These are phyloP conservation scores for Masticophis lateralis DNA, from an alignment of 2,797 vertebrate species.

Conservation along the genomic window DNA sequence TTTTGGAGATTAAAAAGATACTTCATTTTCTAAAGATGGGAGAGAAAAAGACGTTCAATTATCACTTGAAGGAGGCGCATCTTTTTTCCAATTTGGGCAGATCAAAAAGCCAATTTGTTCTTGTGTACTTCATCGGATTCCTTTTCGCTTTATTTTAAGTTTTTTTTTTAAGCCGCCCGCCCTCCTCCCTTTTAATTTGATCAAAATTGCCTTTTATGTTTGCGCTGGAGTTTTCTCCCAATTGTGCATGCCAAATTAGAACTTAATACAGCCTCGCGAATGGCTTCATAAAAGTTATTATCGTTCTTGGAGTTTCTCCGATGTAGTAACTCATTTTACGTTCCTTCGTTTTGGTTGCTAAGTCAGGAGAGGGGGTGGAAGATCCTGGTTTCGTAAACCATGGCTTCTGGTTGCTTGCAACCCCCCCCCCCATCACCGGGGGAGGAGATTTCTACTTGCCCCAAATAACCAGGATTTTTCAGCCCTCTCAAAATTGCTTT, in stretches of 20 bases:
- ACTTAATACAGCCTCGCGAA: neutral
- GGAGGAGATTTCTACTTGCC: neutral
- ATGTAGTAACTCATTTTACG: neutral
- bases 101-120: constrained; percentile 7
- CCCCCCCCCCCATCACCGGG: too few species aligned
- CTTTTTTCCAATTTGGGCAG: neutral
- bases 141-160: neutral
- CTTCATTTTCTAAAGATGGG: constrained; percentile 15
- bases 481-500: neutral
- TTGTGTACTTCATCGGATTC: neutral
- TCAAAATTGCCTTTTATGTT: neutral
- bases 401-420: neutral
- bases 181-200: neutral
- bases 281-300: neutral
- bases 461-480: neutral
- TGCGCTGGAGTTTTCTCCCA: neutral
- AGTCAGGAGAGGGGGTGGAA: too few species aligned
- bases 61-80: constrained; percentile 7
- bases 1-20: constrained; percentile 5
- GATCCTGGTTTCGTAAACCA: neutral
- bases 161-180: neutral
- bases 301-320: neutral
- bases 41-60: neutral
- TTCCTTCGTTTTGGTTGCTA: neutral
- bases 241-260: neutral